Conservation (phyloP, 2,888 invertebrate genomes). For the Apoda limacodes region DNA sequence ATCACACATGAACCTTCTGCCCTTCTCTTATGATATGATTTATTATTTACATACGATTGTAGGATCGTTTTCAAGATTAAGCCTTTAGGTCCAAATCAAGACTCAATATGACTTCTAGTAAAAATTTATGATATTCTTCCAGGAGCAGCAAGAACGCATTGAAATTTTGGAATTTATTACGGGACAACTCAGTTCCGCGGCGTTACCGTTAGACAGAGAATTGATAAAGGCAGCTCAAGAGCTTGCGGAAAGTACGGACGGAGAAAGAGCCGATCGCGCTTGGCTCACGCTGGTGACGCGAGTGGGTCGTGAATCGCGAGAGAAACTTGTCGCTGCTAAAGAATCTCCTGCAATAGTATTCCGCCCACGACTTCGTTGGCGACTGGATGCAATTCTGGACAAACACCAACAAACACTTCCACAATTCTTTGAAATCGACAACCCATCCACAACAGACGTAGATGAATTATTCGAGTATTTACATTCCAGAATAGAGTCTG, state of each 20-base stretch:
- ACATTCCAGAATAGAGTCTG: constrained; percentile 27
- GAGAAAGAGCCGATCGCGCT: constrained; percentile 47
- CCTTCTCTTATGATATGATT: too few relatives aligned
- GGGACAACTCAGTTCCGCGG: constrained; percentile 42
- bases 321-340: constrained; percentile 18
- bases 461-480: constrained; percentile 52
- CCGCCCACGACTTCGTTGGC: constrained; percentile 45
- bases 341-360: constrained; percentile 18
- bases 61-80: too few relatives aligned
- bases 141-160: constrained; percentile 42
- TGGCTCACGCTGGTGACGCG: constrained; percentile 37
- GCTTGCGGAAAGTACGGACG: constrained; percentile 29
- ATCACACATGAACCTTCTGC: neutral
- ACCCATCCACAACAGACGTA: constrained; percentile 37
- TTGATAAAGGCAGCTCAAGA: constrained; percentile 33
- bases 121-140: too few relatives aligned
- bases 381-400: constrained; percentile 30
- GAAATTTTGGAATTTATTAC: constrained; percentile 53
- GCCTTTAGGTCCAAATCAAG: too few relatives aligned
- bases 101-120: too few relatives aligned
- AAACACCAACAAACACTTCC: constrained; percentile 30
- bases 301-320: constrained; percentile 21
- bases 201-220: constrained; percentile 45
- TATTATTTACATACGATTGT: too few relatives aligned
- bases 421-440: constrained; percentile 37